These are phyloP conservation scores for Psilopsiagon aymara DNA, from an alignment of 2,113 vertebrate genomes.

Conservation along the genomic window DNA sequence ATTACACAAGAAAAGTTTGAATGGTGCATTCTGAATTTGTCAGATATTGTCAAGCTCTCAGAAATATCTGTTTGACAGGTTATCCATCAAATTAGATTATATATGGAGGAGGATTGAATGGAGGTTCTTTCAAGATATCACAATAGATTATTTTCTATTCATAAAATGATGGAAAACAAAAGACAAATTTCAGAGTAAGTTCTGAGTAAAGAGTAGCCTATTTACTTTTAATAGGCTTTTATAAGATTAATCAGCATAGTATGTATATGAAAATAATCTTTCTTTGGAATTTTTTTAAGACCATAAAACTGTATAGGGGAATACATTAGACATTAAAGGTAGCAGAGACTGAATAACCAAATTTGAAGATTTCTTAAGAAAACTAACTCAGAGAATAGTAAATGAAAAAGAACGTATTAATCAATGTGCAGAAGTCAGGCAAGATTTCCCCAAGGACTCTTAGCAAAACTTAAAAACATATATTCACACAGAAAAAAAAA, in stretches of 20 bases:
- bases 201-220: neutral
- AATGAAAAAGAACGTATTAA: neutral
- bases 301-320: neutral
- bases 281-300: neutral
- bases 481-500: neutral
- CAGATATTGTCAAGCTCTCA: neutral
- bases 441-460: neutral
- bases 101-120: neutral
- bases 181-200: neutral
- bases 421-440: neutral
- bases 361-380: neutral
- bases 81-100: slow-evolving; percentile 6
- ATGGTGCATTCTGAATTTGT: neutral
- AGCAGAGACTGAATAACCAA: neutral
- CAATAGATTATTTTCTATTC: neutral
- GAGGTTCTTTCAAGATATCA: neutral
- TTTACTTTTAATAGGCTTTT: neutral
- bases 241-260: neutral
- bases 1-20: neutral
- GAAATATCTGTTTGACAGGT: neutral
- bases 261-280: neutral
- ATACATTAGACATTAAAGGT: neutral
- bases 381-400: neutral
- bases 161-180: neutral
- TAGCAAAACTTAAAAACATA: neutral